Conservation (phyloP, 92 coral and sea anemone genomes). For the Zoanthus gigantus region DNA sequence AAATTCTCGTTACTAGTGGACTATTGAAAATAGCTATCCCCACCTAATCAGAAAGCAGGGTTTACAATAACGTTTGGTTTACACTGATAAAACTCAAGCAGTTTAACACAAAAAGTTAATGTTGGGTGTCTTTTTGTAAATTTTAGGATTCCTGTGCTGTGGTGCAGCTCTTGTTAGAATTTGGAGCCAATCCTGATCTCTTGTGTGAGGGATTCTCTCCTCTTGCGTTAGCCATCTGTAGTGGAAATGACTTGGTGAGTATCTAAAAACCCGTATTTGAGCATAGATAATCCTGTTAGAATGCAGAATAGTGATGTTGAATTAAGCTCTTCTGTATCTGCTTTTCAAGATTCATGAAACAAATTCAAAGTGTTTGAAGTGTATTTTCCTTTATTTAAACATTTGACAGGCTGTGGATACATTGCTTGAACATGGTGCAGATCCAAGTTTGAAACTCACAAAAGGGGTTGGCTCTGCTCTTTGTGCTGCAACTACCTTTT, state of each 20-base stretch:
- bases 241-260: slow-evolving; percentile 93
- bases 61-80: too few species aligned
- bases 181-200: slow-evolving; percentile 92
- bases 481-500: slow-evolving; percentile 95
- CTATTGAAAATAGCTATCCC: too few species aligned
- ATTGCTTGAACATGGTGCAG: slow-evolving; percentile 83
- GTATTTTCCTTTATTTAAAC: background rate
- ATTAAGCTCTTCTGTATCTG: background rate
- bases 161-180: slow-evolving; percentile 79
- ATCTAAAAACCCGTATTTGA: too few species aligned
- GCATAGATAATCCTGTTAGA: too few species aligned
- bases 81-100: too few species aligned
- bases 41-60: too few species aligned
- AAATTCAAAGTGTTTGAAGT: background rate
- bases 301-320: too few species aligned
- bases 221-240: slow-evolving; percentile 91
- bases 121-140: background rate
- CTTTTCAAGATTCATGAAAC: background rate
- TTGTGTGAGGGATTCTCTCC: slow-evolving; percentile 96
- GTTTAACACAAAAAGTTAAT: too few species aligned
- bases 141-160: slow-evolving; percentile 91
- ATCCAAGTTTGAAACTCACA: slow-evolving; percentile 88
- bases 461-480: slow-evolving; percentile 97
- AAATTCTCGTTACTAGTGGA: too few species aligned
- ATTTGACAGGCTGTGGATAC: slow-evolving; percentile 87